Base-by-base conservation (phyloP, 2,888 invertebrate species). In the Ectobius pallidus region DNA sequence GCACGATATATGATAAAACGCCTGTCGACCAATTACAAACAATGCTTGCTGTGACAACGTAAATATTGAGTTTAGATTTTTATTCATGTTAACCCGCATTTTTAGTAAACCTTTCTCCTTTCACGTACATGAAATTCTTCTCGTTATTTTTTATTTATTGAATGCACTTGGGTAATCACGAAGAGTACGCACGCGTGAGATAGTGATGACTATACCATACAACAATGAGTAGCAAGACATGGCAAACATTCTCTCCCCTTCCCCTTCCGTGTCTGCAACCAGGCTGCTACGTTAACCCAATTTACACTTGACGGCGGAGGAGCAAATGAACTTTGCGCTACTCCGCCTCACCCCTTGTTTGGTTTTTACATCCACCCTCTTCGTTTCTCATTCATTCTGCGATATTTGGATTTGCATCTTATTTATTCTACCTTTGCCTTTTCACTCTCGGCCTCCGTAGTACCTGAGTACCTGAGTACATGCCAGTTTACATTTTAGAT, bases 261-360 rank as follows among this genome's bases (percentile, higher is more conserved):
- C 7, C 52, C 14, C 52, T 52, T 25, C 20, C 58, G 34, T 34
- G 34, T 34, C n/a, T n/a, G n/a, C n/a, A n/a, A 11, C 34, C 11
- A 6, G 34, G 34, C 34, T 22, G 46, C 44, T 44, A 65, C 65
- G 65, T 65, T 72, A 72, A 72, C 72, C 72, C 72, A 72, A 72
- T 72, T 72, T 72, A 72, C 72, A 72, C 72, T 72, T 72, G 72
- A 72, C 72, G 42, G 27, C 65, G 42, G 32, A 65, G 65, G 27
- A 65, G 65, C 65, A 65, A 65, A 65, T 65, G 65, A 65, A 65
- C 65, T 65, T 65, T 65, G 65, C 65, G 27, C 65, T 65, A 25
- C 42, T 65, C 20, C 46, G 39, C 62, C 30, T 62, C 34, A 25
- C 65, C 65, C 34, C 65, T 65, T 65, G 65, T 65, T 65, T 65